phyloP scores from a whole-genome alignment of 2,888 invertebrate species.

The Drosophila tripunctata region DNA sequence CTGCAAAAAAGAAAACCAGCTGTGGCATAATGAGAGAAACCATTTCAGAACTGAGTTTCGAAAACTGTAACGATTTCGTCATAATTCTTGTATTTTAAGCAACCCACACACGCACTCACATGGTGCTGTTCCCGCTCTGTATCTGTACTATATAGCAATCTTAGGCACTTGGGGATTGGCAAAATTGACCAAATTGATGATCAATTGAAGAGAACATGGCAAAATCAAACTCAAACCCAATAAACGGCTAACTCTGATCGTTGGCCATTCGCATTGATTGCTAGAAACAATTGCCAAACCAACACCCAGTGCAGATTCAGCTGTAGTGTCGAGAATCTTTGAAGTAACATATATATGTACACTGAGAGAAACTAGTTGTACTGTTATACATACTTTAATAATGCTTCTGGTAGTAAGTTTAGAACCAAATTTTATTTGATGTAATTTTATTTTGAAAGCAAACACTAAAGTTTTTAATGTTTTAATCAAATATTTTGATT shows the following conservation, averaged over 20 bases:
- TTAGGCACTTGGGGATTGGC: not conserved
- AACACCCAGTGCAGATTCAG: conserved; percentile 29
- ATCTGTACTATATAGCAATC: no score
- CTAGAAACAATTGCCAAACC: conserved; percentile 33
- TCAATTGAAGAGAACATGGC: conserved; percentile 22
- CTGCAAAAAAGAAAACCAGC: conserved; percentile 1
- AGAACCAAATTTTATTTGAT: no score
- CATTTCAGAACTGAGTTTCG: not conserved
- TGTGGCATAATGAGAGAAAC: not conserved
- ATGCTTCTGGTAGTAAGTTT: no score
- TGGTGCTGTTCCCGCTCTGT: no score
- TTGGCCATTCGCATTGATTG: conserved; percentile 39
- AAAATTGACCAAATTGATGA: conserved; percentile 23
- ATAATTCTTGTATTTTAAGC: not conserved
- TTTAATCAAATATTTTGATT: no score
- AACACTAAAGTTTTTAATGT: no score
- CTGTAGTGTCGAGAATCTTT: conserved; percentile 23
- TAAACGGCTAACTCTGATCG: conserved; percentile 33
- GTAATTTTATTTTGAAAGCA: no score
- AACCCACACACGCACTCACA: conserved; percentile 27
- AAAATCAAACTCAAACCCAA: conserved; percentile 18
- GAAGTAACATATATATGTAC: not conserved
- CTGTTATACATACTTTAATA: no score
- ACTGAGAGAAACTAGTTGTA: no score
- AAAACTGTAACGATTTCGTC: conserved; percentile 10